Base-by-base conservation (phyloP, 2,888 invertebrate genomes). In the Nomada fabriciana region DNA sequence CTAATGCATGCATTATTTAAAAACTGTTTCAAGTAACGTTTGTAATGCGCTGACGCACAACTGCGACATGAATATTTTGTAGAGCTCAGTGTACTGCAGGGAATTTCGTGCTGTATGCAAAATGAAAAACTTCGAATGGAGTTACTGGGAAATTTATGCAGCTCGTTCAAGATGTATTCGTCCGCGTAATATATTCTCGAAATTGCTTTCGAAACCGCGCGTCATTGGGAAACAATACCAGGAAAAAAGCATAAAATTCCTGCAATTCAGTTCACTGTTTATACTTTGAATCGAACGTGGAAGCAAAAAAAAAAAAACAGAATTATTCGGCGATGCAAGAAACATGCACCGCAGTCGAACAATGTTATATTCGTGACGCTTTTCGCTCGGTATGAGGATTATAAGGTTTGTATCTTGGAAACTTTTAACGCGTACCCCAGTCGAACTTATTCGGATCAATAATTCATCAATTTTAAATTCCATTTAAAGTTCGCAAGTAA, bases 391-490 rank as follows among this genome's bases (percentile, higher is more conserved):
- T 55, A 65, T 10, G 73, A 65, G 47, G 65, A 73, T 73, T 55
- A 29, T 43, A 55, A 72, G 42, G 64, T 47, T 64, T 43, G 53
- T 57, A 64, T 36, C 55, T 57, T 13, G 2, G 47, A 57, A 65
- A 73, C 65, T 65, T 65, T 57, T 47, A 15, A 65, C 55, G 55
- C 57, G 47, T 50, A 25, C 57, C 42, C 55, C 15, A 64, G 72
- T 43, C n/a, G 65, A 72, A 73, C 74, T 77, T 52, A 64, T 25
- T 42, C 29, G 3, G 64, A 73, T 73, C 64, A 72, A 65, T 77
- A 73, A 72, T 72, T 73, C 64, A 73, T 65, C 73, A 73, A 73
- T 65, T 77, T 73, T 52, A 65, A 72, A 77, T 72, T 73, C 57
- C 76, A 64, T 73, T 65, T 72, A 77, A 64, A 77, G 55, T 72